Conservation (phyloP, 2,797 vertebrate species). For the Lemur catta region DNA sequence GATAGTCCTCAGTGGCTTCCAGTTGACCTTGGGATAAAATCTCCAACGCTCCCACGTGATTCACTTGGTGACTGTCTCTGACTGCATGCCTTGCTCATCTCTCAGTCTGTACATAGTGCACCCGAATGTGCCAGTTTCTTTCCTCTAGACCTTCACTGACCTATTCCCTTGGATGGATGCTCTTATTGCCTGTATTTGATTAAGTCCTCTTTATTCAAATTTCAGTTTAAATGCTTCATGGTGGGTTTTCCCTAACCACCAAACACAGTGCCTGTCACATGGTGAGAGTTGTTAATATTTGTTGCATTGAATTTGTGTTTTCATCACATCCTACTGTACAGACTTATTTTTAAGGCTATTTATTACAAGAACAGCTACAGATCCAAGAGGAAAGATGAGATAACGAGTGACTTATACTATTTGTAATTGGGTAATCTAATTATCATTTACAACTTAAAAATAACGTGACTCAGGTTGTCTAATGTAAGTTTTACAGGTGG, state of each 20-base stretch:
- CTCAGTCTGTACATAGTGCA: background rate
- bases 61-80: background rate
- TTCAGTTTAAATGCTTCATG: background rate
- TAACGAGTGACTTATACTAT: background rate
- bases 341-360: background rate
- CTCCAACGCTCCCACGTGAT: accelerated
- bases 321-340: background rate
- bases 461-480: conserved; percentile 1
- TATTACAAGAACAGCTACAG: conserved; percentile 18
- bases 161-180: background rate
- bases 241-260: background rate
- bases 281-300: background rate
- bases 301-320: background rate
- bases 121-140: background rate
- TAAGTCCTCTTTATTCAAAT: conserved; percentile 21
- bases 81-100: background rate
- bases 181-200: background rate
- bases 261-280: background rate
- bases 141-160: background rate
- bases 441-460: conserved; percentile 55
- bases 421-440: conserved; percentile 50
- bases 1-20: background rate
- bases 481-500: conserved; percentile 33
- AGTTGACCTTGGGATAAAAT: background rate
- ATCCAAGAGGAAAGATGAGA: conserved; percentile 18